Base-by-base conservation (phyloP, 2,113 vertebrate species). In the Athene cunicularia region DNA sequence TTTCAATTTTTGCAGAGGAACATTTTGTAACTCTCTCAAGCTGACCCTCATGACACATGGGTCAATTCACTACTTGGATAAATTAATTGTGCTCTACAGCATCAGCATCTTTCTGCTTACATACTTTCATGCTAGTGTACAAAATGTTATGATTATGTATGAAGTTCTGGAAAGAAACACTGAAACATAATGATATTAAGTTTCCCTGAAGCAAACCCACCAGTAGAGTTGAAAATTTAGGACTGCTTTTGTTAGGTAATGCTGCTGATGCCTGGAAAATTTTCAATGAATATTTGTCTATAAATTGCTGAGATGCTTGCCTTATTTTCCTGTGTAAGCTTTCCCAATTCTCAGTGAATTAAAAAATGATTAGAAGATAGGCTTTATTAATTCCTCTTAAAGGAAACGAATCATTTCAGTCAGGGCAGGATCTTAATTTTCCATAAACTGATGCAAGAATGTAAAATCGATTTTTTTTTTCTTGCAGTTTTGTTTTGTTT, bases 1-100 rank as follows among this genome's bases (percentile, higher is more conserved):
- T 80, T 90, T 49, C 81, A 55, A 2, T 37, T 74, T 81, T 43
- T 90, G 47, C 64, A 85, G 75, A 88, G 47, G 89, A 84, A 88
- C 15, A 17, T 85, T 88, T 94, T 52, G 47, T 80, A 52, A 18
- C 45, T 83, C 43, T 79, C 33, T 95, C 86, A 45, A 2, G 80
- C 50, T 95, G 91, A 56, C 64, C 80, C 22, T 94, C 41, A 30
- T 47, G 59, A 92, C 85, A 71, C 28, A n/a, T 7, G 23, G 66
- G 47, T 84, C 77, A 64, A 45, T 86, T 86, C 94, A 60, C 62
- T 93, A n/a, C 64, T 80, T 41, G 55, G 56, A 72, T 66, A 95
- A 96, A 92, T 85, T 91, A 97, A 89, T 94, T 95, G 32, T 73
- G 79, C 86, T 90, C 33, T 23, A 68, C 39, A 24, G 49, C 62